Evolutionary conservation across 2,797 vertebrate genomes (phyloP), one percentile per base, ranked within the genome.

Genomic region (Cyclopterus lumpus): DNA sequence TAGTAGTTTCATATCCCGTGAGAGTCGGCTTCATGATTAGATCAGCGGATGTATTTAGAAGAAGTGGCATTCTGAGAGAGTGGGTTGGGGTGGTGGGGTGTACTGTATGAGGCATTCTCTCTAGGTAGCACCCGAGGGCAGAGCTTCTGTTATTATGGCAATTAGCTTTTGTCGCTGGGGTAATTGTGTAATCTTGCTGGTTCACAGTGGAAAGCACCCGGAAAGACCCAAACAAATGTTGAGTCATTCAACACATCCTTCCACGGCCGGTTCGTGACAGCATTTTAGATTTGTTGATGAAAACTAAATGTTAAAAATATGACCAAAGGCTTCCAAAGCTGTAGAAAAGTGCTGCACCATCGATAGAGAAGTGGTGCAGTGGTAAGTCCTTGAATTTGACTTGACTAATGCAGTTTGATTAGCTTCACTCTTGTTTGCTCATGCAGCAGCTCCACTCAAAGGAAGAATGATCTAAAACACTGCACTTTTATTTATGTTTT

Each of bases 101-200:
- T n/a, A n/a, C n/a, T n/a, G 67, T 49, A 54, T 32, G 72, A 69
- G 64, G 61, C 5, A 14, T 67, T 77, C 66, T 82, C 72, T 73
- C 59, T 72, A 70, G 81, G 82, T 70, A 66, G 38, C 68, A 82
- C 77, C 85, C 42, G 68, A 64, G 73, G 84, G 79, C 78, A 85
- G 72, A 76, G 77, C 86, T 84, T 88, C 89, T 88, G 85, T 83
- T 89, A 80, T 82, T 75, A 68, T 73, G 73, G 86, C 84, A 84
- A 86, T 87, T 88, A 85, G 73, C 86, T 84, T 88, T 92, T 89
- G 81, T 89, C 84, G 57, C 71, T 6, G 69, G 77, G 77, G 77
- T 89, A 84, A 92, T 86, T 90, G 90, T 91, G 88, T 82, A 79
- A 75, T 73, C 63, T 77, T 67, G 84, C 85, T 79, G 67, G 84